Conservation (phyloP, 2,113 vertebrate genomes). For the Papio anubis region DNA sequence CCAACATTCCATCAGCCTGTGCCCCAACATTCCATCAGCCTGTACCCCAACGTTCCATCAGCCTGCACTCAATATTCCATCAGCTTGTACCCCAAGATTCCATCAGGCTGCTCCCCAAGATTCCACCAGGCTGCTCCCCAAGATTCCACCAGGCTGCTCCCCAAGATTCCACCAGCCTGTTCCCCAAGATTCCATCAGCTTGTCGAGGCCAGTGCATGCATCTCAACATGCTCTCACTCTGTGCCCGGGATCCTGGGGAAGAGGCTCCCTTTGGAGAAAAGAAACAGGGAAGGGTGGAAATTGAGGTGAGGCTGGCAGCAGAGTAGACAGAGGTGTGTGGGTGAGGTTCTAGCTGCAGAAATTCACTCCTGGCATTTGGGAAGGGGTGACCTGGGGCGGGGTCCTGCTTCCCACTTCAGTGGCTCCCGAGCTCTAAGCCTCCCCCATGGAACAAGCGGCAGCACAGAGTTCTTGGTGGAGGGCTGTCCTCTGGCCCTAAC, state of each 20-base stretch:
- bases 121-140: rapidly evolving
- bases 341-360: not conserved
- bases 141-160: rapidly evolving
- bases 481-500: not conserved
- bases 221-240: not conserved
- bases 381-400: rapidly evolving
- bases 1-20: too few species aligned
- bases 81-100: too few species aligned
- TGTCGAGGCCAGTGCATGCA: not conserved
- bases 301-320: not conserved
- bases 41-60: rapidly evolving
- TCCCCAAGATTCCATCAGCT: not conserved
- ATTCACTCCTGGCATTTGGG: rapidly evolving
- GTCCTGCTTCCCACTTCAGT: too few species aligned
- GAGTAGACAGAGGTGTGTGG: not conserved
- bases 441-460: not conserved
- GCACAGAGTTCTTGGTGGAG: not conserved
- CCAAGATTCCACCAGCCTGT: rapidly evolving
- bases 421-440: too few species aligned
- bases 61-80: too few species aligned
- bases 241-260: not conserved
- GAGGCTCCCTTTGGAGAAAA: not conserved
- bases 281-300: not conserved
- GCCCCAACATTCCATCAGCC: too few species aligned
- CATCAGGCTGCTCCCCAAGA: rapidly evolving